Evolutionary conservation across 2,797 vertebrate species (phyloP), one percentile per base, ranked within the genome.

Genomic region (Hylomyscus alleni): DNA sequence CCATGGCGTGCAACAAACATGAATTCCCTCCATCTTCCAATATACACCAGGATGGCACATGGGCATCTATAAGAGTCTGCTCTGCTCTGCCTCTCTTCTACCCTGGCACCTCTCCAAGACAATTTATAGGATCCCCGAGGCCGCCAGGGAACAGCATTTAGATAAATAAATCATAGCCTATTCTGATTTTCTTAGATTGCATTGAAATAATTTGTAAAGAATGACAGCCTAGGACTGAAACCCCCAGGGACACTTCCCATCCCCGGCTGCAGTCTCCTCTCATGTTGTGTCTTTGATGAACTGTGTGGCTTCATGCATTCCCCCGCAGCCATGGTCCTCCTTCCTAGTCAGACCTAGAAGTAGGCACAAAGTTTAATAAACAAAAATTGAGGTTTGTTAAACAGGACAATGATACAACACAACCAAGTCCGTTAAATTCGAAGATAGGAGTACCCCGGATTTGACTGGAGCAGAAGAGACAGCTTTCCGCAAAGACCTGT

Each of bases 131-230:
- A 7, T 81, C 65, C 65, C n/a, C 2, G 9, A 13, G 67, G 47
- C 12, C 1, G 29, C 29, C 0, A 31, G 76, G 90, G 91, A 95
- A 76, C 2, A 50, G 24, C 37, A 60, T 82, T 88, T 83, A 83
- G 81, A 92, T 92, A 96, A 83, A 72, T 17, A 84, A 95, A 73
- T 84, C 62, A 29, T 50, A 67, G 58, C 65, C 52, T 29, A 34
- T 37, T 88, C 19, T 72, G 92, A 76, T 69, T 94, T 89, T 90
- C 24, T 93, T 69, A n/a, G 13, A 76, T 1, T 77, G 62, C 58
- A 72, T 54, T 24, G n/a, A 67, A 31, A 91, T 12, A 0, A n/a
- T 75, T 77, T 60, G 81, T 77, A 19, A 20, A 67, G 47, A 67
- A n/a, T 5, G 56, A 34, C 47, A 62, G 40, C 56, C 37, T 1